A percentile compares a stretch with the other conserved stretches of the same genome.
Conservation (phyloP, 2,113 vertebrate genomes). For the Brevimyrus niger region DNA sequence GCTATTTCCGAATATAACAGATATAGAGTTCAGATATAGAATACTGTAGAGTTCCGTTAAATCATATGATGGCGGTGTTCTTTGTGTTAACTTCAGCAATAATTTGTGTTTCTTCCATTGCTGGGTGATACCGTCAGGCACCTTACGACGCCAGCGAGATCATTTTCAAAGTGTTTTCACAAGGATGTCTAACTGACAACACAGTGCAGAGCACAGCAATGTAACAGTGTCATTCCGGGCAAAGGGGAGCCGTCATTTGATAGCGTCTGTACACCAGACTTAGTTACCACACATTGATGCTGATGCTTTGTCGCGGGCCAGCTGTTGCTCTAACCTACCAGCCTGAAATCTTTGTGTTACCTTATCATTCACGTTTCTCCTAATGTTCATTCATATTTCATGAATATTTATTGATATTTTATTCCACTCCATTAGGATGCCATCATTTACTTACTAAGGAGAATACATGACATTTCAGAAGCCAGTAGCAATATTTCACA, state of each 20-base stretch:
- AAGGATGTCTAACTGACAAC: background rate
- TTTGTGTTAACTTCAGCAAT: background rate
- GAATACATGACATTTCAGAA: background rate
- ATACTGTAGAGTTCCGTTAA: background rate
- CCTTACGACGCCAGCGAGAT: background rate
- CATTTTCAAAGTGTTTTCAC: background rate
- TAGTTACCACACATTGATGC: background rate
- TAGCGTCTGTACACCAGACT: background rate
- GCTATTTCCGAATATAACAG: background rate
- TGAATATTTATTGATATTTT: background rate
- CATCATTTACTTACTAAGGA: background rate
- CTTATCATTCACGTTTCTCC: background rate
- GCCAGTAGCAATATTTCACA: background rate
- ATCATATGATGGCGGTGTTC: background rate
- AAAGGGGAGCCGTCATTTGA: background rate
- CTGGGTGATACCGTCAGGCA: background rate
- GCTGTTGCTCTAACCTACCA: background rate
- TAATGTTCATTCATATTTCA: background rate
- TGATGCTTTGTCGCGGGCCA: background rate
- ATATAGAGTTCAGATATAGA: background rate
- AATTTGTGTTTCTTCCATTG: background rate
- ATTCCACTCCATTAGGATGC: background rate
- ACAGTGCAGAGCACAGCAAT: background rate
- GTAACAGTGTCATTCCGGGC: background rate
- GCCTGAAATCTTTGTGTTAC: background rate